These are phyloP conservation scores for Arenicola marina DNA, from an alignment of 2,888 invertebrate species.

Conservation along the genomic window DNA sequence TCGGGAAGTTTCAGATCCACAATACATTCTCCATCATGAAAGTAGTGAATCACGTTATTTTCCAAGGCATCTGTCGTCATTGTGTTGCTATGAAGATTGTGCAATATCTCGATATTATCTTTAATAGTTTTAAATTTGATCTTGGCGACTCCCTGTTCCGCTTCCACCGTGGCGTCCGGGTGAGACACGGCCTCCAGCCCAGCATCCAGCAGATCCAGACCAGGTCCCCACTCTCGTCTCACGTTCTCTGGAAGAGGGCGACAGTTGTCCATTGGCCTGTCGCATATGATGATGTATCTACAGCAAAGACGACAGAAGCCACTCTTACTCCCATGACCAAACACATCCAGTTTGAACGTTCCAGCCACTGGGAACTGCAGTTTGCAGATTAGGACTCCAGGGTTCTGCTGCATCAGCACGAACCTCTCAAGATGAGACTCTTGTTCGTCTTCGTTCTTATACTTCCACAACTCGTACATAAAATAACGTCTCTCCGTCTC, in stretches of 20 bases:
- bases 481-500: neutral
- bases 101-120: neutral
- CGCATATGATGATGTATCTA: neutral
- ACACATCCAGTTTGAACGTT: slow-evolving; percentile 21
- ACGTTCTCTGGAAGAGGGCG: slow-evolving; percentile 3
- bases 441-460: neutral
- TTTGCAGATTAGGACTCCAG: neutral
- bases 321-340: slow-evolving; percentile 7
- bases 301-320: too few species aligned
- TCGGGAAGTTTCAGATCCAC: neutral
- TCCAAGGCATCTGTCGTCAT: neutral
- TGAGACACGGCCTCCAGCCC: slow-evolving; percentile 3
- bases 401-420: slow-evolving; percentile 9
- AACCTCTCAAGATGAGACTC: slow-evolving; percentile 9
- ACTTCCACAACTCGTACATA: slow-evolving; percentile 15
- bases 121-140: slow-evolving; percentile 4
- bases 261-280: neutral
- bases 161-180: slow-evolving; percentile 1
- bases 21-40: neutral
- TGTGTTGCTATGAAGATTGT: neutral
- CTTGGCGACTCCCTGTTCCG: slow-evolving; percentile 5
- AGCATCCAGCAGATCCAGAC: neutral
- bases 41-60: slow-evolving; percentile 2
- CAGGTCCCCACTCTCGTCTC: slow-evolving; percentile 13
- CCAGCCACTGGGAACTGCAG: slow-evolving; percentile 19